Evolutionary conservation across 2,888 invertebrate species (phyloP), one percentile per base, ranked within the genome.

Genomic region (Melangyna quadrimaculata): DNA sequence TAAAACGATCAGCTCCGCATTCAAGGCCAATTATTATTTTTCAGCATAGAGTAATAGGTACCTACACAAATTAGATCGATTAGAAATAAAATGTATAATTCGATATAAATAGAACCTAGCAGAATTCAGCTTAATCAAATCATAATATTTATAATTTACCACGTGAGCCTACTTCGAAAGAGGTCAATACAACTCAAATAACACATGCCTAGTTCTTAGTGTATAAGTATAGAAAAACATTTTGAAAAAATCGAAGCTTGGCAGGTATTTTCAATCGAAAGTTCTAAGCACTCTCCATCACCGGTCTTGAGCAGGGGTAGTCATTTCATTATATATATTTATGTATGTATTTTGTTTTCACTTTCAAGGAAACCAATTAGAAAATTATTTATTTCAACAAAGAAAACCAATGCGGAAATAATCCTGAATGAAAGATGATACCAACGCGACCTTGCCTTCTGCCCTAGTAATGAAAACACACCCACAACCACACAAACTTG

Each of bases 311-410:
- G 19, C 19, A 65, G 45, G 29, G 45, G 45, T n/a, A n/a, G n/a
- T n/a, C 29, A 45, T 19, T 65, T 65, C 12, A 5, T 12, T 67
- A 2, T 55, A 27, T n/a, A n/a, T n/a, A n/a, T n/a, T n/a, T n/a
- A n/a, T n/a, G n/a, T n/a, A n/a, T n/a, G n/a, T n/a, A n/a, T n/a
- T n/a, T 63, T 65, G 14, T 69, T 83, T 83, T 83, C 78, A 83
- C 82, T 78, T 83, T 83, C 78, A 83, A 55, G 63, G 63, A 78
- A 83, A 22, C 69, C 73, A 83, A 83, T 78, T 83, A 74, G 37
- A 57, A 45, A 19, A 27, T 22, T 17, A 10, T n/a, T 9, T 17
- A 22, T 35, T 19, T 35, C 61, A 22, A 43, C 45, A 55, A 24
- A 45, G 29, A 32, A 35, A 59, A 40, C 48, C 45, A n/a, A 69